A percentile compares a stretch with the other conserved stretches of the same genome.
Conservation (phyloP, 1,140 invertebrate species). For the Phymastichus coffea region DNA sequence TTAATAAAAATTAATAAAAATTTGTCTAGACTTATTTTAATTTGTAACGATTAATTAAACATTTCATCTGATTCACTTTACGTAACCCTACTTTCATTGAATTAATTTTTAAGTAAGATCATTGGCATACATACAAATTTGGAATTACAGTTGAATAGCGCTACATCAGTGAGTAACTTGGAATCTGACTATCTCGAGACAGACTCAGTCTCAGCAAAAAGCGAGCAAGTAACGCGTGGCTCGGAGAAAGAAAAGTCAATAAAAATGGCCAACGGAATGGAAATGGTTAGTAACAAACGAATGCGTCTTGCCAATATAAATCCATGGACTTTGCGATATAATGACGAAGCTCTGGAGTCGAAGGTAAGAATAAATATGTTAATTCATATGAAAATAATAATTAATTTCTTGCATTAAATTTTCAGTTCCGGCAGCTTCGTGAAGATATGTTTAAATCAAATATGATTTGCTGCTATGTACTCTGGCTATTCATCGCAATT, state of each 20-base stretch:
- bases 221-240: constrained; percentile 35
- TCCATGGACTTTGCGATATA: constrained; percentile 83
- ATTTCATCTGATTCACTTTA: neutral
- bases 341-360: constrained; percentile 69
- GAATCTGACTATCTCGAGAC: constrained; percentile 51
- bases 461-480: constrained; percentile 86
- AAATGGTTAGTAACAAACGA: constrained; percentile 89
- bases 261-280: constrained; percentile 71
- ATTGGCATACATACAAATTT: no score
- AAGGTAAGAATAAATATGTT: constrained; percentile 56
- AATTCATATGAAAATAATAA: neutral
- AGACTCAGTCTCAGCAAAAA: constrained; percentile 45
- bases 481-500: constrained; percentile 85
- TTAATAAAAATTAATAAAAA: no score
- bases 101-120: no score
- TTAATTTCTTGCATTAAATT: constrained; percentile 16
- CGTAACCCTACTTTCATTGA: neutral
- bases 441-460: constrained; percentile 95
- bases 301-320: constrained; percentile 87
- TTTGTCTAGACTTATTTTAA: no score
- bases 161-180: constrained; percentile 54
- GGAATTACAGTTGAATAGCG: constrained; percentile 57
- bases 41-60: no score
- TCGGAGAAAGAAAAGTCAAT: constrained; percentile 71
- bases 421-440: constrained; percentile 80